Conservation (phyloP, 2,888 invertebrate species). For the Clunio marinus region DNA sequence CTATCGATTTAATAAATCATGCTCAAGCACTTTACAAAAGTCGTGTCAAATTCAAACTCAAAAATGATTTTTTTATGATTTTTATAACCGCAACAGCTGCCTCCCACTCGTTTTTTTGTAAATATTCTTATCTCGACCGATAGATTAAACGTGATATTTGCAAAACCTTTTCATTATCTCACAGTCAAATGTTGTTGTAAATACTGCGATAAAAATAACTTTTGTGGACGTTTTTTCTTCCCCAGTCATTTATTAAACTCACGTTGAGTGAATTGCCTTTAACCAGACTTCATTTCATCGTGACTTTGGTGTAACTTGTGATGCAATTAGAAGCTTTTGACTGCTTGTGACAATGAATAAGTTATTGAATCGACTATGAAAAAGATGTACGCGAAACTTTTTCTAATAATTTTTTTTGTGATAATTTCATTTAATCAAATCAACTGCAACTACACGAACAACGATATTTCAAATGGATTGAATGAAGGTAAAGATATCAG, state of each 20-base stretch:
- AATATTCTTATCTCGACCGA: background rate
- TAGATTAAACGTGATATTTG: background rate
- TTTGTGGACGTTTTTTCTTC: background rate
- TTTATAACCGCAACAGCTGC: background rate
- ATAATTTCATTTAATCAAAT: constrained; percentile 22
- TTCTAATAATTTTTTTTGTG: constrained; percentile 24
- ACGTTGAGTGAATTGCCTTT: background rate
- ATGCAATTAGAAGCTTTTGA: background rate
- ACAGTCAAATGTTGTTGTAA: no score
- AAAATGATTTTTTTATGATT: no score
- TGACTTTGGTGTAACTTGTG: background rate
- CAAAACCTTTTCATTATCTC: background rate
- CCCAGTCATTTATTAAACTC: background rate
- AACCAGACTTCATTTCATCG: no score
- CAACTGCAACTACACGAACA: background rate
- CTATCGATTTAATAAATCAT: no score
- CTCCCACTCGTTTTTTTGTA: background rate
- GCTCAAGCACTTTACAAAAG: no score
- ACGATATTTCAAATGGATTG: constrained; percentile 15
- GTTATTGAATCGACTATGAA: no score
- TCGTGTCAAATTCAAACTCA: no score
- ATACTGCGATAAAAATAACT: background rate
- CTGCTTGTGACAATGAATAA: no score
- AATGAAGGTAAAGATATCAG: background rate
- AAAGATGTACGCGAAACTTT: background rate